Evolutionary conservation across 2,113 vertebrate species (phyloP).

Genomic region (Psophia crepitans): DNA sequence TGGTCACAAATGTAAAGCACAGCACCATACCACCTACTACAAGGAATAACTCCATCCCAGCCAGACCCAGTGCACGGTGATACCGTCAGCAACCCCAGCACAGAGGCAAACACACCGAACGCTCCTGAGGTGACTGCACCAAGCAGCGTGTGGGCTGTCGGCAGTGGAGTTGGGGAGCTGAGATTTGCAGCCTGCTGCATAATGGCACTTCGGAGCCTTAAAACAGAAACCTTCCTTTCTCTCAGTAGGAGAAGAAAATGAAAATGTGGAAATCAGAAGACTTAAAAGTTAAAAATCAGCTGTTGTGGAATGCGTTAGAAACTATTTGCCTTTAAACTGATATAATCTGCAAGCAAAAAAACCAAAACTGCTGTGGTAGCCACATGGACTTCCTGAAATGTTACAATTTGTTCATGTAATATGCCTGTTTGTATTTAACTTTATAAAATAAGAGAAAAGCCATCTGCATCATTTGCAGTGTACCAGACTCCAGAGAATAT

Average conservation of each 20-base stretch:
- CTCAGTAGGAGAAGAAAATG: background rate
- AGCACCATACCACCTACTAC: fast-evolving
- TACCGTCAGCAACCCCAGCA: background rate
- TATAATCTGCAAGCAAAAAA: background rate
- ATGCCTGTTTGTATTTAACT: background rate
- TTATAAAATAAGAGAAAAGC: background rate
- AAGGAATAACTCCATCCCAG: background rate
- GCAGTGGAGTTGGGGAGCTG: fast-evolving
- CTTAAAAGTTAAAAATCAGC: background rate
- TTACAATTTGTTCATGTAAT: background rate
- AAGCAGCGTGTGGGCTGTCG: background rate
- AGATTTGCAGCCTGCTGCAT: background rate
- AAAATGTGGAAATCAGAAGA: background rate
- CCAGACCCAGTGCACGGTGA: fast-evolving
- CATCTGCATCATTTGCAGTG: background rate
- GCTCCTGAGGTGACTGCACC: background rate
- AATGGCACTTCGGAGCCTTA: background rate
- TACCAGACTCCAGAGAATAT: background rate
- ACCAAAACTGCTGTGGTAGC: background rate
- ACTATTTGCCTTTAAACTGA: background rate
- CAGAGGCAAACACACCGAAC: background rate
- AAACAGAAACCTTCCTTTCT: background rate
- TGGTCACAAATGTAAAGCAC: background rate
- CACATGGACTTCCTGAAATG: background rate
- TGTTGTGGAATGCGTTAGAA: background rate